phyloP scores from a whole-genome alignment of 2,113 vertebrate genomes.

The Cercopithecus mona region DNA sequence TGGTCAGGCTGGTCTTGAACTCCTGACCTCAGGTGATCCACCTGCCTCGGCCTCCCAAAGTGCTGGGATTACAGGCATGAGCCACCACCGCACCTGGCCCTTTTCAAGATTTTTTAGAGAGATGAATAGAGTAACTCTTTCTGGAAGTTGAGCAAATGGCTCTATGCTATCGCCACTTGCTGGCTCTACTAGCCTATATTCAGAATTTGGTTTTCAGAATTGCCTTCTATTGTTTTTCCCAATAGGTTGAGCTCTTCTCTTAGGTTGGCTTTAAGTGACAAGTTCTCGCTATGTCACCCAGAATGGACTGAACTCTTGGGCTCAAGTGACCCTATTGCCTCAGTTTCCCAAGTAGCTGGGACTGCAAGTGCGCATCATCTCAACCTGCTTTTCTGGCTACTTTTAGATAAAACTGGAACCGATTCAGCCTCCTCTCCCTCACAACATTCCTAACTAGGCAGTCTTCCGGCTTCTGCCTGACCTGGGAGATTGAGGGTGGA shows the following conservation, averaged over 20 bases:
- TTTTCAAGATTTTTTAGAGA: background rate
- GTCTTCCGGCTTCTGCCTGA: background rate
- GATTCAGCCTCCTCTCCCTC: background rate
- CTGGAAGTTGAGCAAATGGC: background rate
- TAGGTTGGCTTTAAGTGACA: background rate
- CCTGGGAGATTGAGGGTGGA: rapidly evolving
- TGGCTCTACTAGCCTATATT: background rate
- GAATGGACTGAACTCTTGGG: background rate
- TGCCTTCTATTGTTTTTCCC: background rate
- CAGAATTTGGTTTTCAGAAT: background rate
- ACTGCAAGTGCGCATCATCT: background rate
- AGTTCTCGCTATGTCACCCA: background rate
- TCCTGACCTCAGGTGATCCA: no score
- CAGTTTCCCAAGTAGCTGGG: background rate
- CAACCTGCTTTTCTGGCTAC: background rate
- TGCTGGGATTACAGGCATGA: no score
- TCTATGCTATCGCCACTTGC: background rate
- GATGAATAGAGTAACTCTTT: background rate
- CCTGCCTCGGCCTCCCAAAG: no score
- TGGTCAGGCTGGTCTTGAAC: no score
- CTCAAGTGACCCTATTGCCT: background rate
- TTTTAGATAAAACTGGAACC: background rate
- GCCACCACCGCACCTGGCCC: no score
- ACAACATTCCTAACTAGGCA: background rate
- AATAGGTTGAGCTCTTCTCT: background rate